phyloP scores from a whole-genome alignment of 2,797 vertebrate species.

The Sphenodon punctatus region DNA sequence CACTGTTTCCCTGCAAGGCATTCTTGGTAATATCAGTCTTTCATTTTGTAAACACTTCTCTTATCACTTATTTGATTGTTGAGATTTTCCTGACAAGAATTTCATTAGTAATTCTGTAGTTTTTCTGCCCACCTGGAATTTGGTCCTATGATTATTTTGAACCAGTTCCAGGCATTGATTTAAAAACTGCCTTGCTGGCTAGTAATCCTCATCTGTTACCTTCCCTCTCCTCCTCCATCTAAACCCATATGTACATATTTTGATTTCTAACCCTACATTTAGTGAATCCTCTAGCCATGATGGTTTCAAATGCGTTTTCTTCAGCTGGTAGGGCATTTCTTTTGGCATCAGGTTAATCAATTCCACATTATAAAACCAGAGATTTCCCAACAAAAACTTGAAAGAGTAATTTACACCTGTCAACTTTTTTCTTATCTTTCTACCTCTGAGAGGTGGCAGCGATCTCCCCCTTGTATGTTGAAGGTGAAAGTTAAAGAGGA shows the following conservation, averaged over 20 bases:
- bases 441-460: background rate
- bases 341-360: background rate
- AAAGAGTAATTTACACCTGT: conserved; percentile 1
- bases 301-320: background rate
- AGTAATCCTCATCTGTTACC: background rate
- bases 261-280: background rate
- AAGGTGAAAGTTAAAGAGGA: background rate
- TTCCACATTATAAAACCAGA: background rate
- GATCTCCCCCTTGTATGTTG: background rate
- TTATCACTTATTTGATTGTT: too few relatives aligned
- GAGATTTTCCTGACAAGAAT: too few relatives aligned
- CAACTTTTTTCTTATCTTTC: background rate
- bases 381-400: background rate
- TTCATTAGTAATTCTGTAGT: conserved; percentile 1
- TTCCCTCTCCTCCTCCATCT: background rate
- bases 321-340: background rate
- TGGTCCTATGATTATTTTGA: background rate
- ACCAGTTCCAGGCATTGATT: background rate
- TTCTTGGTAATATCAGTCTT: background rate
- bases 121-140: background rate
- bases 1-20: background rate
- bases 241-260: background rate
- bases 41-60: background rate
- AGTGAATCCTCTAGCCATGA: background rate
- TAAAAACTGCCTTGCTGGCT: background rate